phyloP scores from a whole-genome alignment of 2,113 vertebrate species.

The Plotosus lineatus region DNA sequence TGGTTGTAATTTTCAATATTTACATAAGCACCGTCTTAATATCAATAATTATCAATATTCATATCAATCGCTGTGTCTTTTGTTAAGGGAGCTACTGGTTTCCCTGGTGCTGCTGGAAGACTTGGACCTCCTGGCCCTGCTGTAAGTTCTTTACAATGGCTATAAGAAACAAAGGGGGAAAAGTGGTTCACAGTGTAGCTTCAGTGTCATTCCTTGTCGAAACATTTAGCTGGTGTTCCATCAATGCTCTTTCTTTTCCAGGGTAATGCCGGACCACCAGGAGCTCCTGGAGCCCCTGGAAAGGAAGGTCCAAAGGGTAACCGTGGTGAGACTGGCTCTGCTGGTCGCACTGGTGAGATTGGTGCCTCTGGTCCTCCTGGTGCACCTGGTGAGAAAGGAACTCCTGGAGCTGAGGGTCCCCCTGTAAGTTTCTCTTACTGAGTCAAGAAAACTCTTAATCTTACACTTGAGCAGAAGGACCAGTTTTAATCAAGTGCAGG shows the following conservation, averaged over 20 bases:
- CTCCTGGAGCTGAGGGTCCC: conserved; percentile 83
- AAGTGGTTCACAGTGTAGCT: not conserved
- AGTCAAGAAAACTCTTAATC: not conserved
- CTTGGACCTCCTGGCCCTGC: conserved; percentile 91
- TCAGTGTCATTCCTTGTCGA: not conserved
- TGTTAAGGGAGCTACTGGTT: conserved; percentile 88
- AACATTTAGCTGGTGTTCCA: conserved; percentile 15
- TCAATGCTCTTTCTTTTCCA: conserved; percentile 51
- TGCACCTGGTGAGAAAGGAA: conserved; percentile 86
- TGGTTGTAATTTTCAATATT: not conserved
- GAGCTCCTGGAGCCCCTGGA: conserved; percentile 82
- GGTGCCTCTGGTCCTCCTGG: conserved; percentile 86
- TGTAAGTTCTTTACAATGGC: conserved; percentile 72
- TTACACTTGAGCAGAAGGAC: not conserved
- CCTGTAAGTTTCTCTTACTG: conserved; percentile 71
- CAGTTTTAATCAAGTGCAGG: not conserved
- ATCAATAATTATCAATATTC: not conserved
- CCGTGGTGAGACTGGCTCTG: conserved; percentile 92
- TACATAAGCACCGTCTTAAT: not conserved
- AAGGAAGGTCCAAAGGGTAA: conserved; percentile 93
- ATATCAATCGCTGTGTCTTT: conserved; percentile 31
- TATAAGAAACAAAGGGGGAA: conserved; percentile 6
- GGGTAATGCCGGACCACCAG: conserved; percentile 89
- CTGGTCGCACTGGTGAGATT: conserved; percentile 86
- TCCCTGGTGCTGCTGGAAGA: conserved; percentile 87